These are phyloP conservation scores for Cheirogaleus major DNA, from an alignment of 2,797 vertebrate genomes.

Conservation along the genomic window DNA sequence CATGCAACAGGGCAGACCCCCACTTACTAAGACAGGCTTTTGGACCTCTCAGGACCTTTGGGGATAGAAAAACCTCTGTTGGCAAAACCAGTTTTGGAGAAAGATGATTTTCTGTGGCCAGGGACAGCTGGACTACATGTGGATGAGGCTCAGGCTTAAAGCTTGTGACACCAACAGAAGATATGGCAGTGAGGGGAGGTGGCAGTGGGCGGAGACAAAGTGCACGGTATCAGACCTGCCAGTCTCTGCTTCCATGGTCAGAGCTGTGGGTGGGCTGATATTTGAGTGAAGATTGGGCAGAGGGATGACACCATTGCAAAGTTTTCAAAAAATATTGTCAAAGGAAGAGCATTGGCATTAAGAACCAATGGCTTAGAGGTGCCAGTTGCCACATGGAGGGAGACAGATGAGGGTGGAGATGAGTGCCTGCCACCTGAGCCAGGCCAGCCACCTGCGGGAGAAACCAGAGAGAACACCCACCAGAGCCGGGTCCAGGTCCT, in stretches of 20 bases:
- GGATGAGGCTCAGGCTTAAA: background rate
- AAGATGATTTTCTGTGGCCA: slow-evolving; percentile 13
- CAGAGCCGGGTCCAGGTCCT: background rate
- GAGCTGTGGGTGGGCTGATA: background rate
- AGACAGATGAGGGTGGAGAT: background rate
- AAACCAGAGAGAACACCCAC: background rate
- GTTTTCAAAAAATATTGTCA: background rate
- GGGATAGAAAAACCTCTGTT: slow-evolving; percentile 55
- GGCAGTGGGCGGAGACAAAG: background rate
- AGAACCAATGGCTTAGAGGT: background rate
- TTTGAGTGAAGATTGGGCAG: background rate
- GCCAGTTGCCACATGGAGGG: background rate
- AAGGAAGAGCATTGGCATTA: background rate
- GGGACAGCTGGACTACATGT: slow-evolving; percentile 54
- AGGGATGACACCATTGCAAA: background rate
- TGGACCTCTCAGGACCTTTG: slow-evolving; percentile 52
- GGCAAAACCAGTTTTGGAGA: slow-evolving; percentile 49
- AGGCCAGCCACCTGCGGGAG: background rate
- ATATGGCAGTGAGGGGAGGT: background rate
- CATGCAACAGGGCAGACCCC: background rate
- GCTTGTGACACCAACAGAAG: slow-evolving; percentile 38
- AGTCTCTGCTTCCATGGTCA: background rate
- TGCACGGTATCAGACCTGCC: background rate
- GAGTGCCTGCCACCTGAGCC: background rate
- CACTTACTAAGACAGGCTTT: slow-evolving; percentile 55